Percentiles rank a stretch among this genome's conserved stretches.
Evolutionary conservation across 2,888 invertebrate genomes (phyloP).

Genomic region (Allophyes oxyacanthae): DNA sequence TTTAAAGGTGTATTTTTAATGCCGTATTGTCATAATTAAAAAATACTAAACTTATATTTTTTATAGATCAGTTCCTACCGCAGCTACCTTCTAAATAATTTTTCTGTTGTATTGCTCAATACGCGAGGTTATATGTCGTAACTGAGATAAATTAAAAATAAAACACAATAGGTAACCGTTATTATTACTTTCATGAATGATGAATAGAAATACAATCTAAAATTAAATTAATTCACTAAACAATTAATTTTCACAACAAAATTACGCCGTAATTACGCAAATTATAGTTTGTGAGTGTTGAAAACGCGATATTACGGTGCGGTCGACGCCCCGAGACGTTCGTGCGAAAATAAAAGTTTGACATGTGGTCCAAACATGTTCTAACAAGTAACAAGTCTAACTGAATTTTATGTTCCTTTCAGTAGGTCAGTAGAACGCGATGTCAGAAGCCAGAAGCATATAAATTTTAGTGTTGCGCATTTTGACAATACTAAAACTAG

Average conservation of each 20-base stretch:
- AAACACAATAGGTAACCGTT: no score
- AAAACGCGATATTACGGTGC: conserved; percentile 52
- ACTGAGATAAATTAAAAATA: no score
- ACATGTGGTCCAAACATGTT: conserved; percentile 33
- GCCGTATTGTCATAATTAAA: no score
- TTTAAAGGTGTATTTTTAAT: no score
- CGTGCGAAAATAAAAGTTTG: conserved; percentile 43
- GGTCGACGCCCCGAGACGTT: conserved; percentile 52
- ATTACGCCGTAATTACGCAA: conserved; percentile 51
- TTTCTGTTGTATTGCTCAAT: not conserved
- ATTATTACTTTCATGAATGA: no score
- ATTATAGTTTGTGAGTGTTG: conserved; percentile 50
- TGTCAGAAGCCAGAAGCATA: no score
- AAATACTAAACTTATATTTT: no score
- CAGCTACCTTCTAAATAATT: no score
- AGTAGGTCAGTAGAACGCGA: conserved; percentile 27
- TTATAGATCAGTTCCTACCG: no score
- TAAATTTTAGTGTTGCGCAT: no score
- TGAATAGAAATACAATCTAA: conserved; percentile 22
- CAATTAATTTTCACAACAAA: conserved; percentile 46
- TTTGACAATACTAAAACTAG: no score
- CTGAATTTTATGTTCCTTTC: conserved; percentile 17
- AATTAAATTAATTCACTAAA: conserved; percentile 25
- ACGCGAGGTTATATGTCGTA: not conserved
- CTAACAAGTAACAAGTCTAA: conserved; percentile 12